phyloP scores from a whole-genome alignment of 2,797 vertebrate genomes.

The Centropyge bicolor region DNA sequence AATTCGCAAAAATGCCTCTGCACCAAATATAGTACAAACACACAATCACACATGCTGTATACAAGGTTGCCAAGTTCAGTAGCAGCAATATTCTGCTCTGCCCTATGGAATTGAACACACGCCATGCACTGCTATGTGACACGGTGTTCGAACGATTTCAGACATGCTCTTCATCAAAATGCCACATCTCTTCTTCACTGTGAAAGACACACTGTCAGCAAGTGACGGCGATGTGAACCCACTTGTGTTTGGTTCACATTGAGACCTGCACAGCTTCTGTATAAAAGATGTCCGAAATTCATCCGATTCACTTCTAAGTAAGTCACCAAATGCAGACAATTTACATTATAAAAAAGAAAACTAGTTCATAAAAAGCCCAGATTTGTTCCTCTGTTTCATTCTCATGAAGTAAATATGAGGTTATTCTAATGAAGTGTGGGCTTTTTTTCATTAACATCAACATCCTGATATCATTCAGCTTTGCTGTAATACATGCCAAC shows the following conservation, averaged over 20 bases:
- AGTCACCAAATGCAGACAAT: background rate
- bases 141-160: conserved; percentile 14
- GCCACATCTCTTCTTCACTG: background rate
- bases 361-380: background rate
- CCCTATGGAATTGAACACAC: conserved; percentile 27
- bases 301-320: background rate
- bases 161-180: conserved; percentile 26
- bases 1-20: conserved; percentile 16
- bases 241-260: background rate
- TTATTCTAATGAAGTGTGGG: background rate
- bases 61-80: conserved; percentile 14
- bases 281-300: background rate
- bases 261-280: background rate
- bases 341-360: background rate
- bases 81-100: conserved; percentile 29
- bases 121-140: conserved; percentile 7
- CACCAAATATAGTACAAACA: background rate
- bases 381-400: background rate
- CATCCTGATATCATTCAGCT: background rate
- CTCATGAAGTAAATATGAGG: background rate
- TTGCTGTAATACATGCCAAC: background rate
- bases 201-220: background rate
- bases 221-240: background rate
- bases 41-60: background rate
- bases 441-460: background rate